Conservation (phyloP, 2,888 invertebrate genomes). For the Dromius quadrimaculatus region DNA sequence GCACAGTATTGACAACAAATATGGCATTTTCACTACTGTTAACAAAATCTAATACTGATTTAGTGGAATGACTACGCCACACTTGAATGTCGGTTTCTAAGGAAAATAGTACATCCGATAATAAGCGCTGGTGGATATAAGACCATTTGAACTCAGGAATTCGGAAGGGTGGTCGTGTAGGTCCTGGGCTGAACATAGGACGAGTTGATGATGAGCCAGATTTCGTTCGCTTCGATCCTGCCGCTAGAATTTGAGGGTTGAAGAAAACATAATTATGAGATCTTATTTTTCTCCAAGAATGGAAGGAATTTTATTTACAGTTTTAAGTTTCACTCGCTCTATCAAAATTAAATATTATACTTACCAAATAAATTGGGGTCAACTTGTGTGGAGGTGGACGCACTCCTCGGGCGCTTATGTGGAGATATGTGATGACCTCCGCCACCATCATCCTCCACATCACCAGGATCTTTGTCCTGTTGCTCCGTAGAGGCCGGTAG, state of each 20-base stretch:
- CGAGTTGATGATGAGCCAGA: slow-evolving; percentile 75
- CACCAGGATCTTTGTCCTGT: slow-evolving; percentile 60
- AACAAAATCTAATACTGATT: slow-evolving; percentile 97
- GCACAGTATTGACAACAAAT: slow-evolving; percentile 99
- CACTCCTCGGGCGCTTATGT: slow-evolving; percentile 80
- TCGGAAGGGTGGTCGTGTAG: slow-evolving; percentile 94
- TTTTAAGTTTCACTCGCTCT: no score
- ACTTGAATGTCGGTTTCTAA: slow-evolving; percentile 97
- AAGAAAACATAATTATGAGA: background rate
- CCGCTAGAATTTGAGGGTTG: no score
- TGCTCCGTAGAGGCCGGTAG: slow-evolving; percentile 68
- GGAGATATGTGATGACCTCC: slow-evolving; percentile 70
- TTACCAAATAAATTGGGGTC: slow-evolving; percentile 88
- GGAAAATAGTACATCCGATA: slow-evolving; percentile 96
- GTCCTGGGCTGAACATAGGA: slow-evolving; percentile 94
- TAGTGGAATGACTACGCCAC: slow-evolving; percentile 92
- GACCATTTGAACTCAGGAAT: slow-evolving; percentile 99
- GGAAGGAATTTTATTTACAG: no score
- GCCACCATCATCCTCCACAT: slow-evolving; percentile 63
- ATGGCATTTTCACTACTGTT: slow-evolving; percentile 98
- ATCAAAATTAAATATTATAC: slow-evolving; percentile 55
- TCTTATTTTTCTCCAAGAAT: slow-evolving; percentile 6
- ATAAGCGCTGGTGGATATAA: slow-evolving; percentile 94
- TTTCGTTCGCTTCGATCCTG: slow-evolving; percentile 73
- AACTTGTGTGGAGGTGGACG: slow-evolving; percentile 85